Conservation (phyloP, 2,113 vertebrate genomes). For the Cervus canadensis region DNA sequence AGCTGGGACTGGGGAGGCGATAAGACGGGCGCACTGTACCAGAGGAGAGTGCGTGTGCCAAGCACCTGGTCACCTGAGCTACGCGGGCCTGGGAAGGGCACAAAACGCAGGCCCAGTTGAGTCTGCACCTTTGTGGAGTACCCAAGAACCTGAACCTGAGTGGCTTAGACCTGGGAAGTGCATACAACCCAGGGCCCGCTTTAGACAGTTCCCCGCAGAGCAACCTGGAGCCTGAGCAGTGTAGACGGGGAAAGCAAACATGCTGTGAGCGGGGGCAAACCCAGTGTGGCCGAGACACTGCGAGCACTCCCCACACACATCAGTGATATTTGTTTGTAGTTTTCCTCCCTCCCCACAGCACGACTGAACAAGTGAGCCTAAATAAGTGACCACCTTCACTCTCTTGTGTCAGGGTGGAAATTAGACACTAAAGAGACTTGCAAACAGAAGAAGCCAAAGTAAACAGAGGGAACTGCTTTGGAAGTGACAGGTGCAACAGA, state of each 20-base stretch:
- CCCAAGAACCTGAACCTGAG: no score
- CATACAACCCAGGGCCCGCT: neutral
- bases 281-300: neutral
- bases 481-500: neutral
- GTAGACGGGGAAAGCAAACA: neutral
- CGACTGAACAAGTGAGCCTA: neutral
- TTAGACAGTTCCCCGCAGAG: neutral
- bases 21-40: neutral
- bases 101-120: no score
- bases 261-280: neutral
- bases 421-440: neutral
- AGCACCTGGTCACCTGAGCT: neutral
- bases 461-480: neutral
- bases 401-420: neutral
- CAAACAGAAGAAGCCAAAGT: neutral
- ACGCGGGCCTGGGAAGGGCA: neutral
- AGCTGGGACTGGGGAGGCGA: neutral
- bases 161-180: neutral
- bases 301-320: neutral
- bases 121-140: no score
- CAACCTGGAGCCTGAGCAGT: neutral
- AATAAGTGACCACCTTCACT: neutral
- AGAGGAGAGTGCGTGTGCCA: fast-evolving
- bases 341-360: neutral
- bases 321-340: neutral